phyloP scores from a whole-genome alignment of 1,140 invertebrate species.

The Palaemon carinicauda region DNA sequence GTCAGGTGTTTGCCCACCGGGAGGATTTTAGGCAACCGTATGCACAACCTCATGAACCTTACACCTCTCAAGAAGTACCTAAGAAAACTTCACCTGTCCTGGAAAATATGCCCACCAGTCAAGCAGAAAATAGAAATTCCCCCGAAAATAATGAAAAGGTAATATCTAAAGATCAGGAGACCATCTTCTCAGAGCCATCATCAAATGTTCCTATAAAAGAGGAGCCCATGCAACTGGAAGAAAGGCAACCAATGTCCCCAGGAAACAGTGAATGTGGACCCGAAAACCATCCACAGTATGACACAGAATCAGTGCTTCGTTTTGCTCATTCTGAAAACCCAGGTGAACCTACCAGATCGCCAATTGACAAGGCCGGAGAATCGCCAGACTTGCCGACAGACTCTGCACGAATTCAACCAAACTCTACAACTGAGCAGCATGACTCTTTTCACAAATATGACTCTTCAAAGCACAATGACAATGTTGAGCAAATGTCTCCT shows the following conservation, averaged over 20 bases:
- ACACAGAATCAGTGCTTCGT: background rate
- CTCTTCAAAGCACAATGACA: conserved; percentile 3
- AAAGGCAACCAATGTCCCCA: background rate
- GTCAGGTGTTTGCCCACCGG: conserved; percentile 1
- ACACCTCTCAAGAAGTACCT: conserved; percentile 26
- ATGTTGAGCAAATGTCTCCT: conserved; percentile 32
- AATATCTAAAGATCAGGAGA: background rate
- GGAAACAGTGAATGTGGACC: background rate
- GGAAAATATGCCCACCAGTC: background rate
- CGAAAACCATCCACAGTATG: background rate
- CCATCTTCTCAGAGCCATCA: background rate
- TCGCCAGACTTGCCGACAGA: conserved; percentile 46
- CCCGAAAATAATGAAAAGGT: background rate
- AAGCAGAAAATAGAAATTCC: background rate
- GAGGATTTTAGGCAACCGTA: conserved; percentile 23
- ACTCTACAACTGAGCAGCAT: background rate
- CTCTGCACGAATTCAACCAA: conserved; percentile 30
- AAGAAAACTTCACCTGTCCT: background rate
- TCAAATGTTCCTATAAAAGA: background rate
- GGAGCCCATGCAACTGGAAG: background rate
- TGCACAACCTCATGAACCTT: background rate
- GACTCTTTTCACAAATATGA: conserved; percentile 3
- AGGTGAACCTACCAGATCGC: conserved; percentile 15
- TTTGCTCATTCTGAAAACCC: conserved; percentile 15
- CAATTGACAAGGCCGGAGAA: conserved; percentile 47